Evolutionary conservation across 2,797 vertebrate genomes (phyloP).

Genomic region (Betta splendens): DNA sequence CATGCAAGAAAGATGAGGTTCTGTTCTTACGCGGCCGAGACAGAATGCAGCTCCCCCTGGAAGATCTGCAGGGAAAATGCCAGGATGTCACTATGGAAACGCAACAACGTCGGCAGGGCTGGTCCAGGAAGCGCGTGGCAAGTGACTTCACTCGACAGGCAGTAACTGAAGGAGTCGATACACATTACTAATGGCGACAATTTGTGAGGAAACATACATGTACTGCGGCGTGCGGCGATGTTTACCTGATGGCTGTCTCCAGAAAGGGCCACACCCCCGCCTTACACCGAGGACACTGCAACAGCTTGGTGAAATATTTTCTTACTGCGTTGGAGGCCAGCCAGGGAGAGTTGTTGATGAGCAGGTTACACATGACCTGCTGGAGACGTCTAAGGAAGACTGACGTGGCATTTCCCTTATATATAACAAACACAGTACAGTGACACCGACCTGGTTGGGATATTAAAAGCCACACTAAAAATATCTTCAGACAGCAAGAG

Average conservation of each 20-base stretch:
- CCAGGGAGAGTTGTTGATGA: constrained; percentile 87
- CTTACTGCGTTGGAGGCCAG: constrained; percentile 71
- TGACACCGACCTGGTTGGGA: neutral
- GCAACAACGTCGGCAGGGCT: constrained; percentile 75
- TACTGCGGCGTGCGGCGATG: neutral
- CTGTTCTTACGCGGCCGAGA: constrained; percentile 57
- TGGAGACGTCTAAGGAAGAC: constrained; percentile 75
- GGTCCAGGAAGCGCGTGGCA: constrained; percentile 86
- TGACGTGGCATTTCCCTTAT: constrained; percentile 76
- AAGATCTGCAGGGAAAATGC: constrained; percentile 87
- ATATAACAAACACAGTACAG: constrained; percentile 7
- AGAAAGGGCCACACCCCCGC: constrained; percentile 76
- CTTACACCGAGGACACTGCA: constrained; percentile 86
- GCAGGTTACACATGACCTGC: constrained; percentile 78
- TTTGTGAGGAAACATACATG: neutral
- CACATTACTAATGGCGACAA: neutral
- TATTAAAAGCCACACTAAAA: neutral
- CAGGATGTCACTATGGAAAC: constrained; percentile 83
- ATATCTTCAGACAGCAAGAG: neutral
- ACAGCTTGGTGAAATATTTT: constrained; percentile 84
- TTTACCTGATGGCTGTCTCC: constrained; percentile 78
- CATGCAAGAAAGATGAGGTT: neutral
- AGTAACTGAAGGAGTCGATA: constrained; percentile 67
- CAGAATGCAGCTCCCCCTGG: constrained; percentile 85
- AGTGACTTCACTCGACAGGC: constrained; percentile 80